Base-by-base conservation (phyloP, 2,113 vertebrate genomes). In the Rutilus rutilus region DNA sequence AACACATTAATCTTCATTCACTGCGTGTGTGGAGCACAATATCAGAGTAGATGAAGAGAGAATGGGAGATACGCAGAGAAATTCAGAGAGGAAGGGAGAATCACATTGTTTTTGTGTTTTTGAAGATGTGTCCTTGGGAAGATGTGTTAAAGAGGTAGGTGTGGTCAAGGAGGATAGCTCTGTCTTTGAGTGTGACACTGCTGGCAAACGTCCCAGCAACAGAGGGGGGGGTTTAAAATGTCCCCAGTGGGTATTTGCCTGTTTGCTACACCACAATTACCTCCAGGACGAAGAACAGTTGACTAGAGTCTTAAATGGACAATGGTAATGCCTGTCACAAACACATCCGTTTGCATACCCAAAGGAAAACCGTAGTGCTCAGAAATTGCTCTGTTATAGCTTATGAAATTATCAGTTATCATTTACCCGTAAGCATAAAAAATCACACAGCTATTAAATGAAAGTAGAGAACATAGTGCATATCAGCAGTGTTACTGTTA, bases 1-100 rank as follows among this genome's bases (percentile, higher is more conserved):
- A 95, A 94, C 92, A 90, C 95, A 97, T 98, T 96, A 95, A 97
- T 97, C 96, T 96, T 96, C 93, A 95, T 97, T 96, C 96, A 93
- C 94, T 95, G 21, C 9, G 4, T 86, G 14, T 60, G 65, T 57
- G 50, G 19, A 85, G 69, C 42, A 82, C 9, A 65, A 19, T 47
- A 45, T 25, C 59, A 87, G 21, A 67, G 15, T 10, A 25, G 59
- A 59, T 52, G n/a, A 69, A 54, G 6, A 82, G n/a, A 33, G 45
- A 64, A 80, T 27, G 25, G 11, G 76, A 59, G 3, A 45, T 15
- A 36, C 39, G 64, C 39, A 80, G 21, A 54, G 2, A 27, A 78
- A 19, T 25, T 15, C 21, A 81, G 21, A 71, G 30, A 82, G 12
- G 25, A 79, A 57, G 2, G 9, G 33, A 27, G 47, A 39, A 78